phyloP scores from a whole-genome alignment of 2,888 invertebrate species.

The Fragum fragum region DNA sequence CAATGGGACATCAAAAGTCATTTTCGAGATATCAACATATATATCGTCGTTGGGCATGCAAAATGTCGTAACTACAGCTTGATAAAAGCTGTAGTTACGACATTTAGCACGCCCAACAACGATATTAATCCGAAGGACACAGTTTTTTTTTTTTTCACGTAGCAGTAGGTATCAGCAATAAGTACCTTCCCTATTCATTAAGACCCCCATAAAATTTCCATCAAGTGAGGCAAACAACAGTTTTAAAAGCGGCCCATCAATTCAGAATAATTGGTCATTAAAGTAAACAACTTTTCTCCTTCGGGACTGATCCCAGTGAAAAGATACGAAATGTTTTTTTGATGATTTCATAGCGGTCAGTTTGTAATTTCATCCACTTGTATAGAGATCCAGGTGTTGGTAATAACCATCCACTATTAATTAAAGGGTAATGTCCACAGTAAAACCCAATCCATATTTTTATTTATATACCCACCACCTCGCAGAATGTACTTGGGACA shows the following conservation, averaged over 20 bases:
- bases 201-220: slow-evolving; percentile 3
- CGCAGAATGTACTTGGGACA: background rate
- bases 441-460: slow-evolving; percentile 6
- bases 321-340: slow-evolving; percentile 1
- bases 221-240: slow-evolving; percentile 19
- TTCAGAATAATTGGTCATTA: slow-evolving; percentile 26
- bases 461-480: background rate
- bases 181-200: slow-evolving; percentile 6
- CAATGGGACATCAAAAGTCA: too few species aligned
- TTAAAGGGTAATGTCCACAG: slow-evolving; percentile 10
- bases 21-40: too few species aligned
- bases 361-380: slow-evolving; percentile 23
- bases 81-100: too few species aligned
- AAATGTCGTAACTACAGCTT: too few species aligned
- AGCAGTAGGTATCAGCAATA: background rate
- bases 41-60: too few species aligned
- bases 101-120: too few species aligned
- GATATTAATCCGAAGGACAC: too few species aligned
- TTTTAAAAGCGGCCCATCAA: slow-evolving; percentile 16
- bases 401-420: slow-evolving; percentile 9
- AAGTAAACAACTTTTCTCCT: slow-evolving; percentile 9
- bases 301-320: background rate
- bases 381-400: slow-evolving; percentile 20
- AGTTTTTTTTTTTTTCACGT: too few species aligned
- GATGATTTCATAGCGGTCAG: slow-evolving; percentile 22